Evolutionary conservation across 2,888 invertebrate species (phyloP).

Genomic region (Meteorus cinctellus): DNA sequence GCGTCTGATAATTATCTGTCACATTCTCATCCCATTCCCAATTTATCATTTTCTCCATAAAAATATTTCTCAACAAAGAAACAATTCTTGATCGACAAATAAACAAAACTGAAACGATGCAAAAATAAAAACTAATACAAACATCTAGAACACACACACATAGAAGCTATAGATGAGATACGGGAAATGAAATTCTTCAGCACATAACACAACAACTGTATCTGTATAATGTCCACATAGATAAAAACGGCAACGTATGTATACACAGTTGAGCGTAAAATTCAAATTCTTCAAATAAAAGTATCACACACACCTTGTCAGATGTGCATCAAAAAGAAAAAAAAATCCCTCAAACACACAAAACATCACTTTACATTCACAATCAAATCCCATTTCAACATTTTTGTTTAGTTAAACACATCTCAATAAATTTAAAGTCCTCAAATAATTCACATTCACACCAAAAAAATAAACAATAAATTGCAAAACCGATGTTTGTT

Average conservation of each 20-base stretch:
- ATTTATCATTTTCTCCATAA: too few species aligned
- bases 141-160: too few species aligned
- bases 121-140: too few species aligned
- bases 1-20: too few species aligned
- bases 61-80: too few species aligned
- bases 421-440: too few species aligned
- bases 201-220: too few species aligned
- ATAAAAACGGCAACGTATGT: neutral
- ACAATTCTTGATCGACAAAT: too few species aligned
- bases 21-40: too few species aligned
- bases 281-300: constrained; percentile 11
- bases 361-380: neutral
- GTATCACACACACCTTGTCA: neutral
- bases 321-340: neutral
- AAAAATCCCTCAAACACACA: neutral
- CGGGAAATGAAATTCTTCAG: constrained; percentile 32
- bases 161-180: neutral
- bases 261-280: neutral
- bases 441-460: neutral
- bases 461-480: neutral
- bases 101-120: too few species aligned
- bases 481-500: neutral
- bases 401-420: neutral
- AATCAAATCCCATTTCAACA: neutral
- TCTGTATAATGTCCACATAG: neutral